A percentile compares a stretch with the other conserved stretches of the same genome.
Conservation (phyloP, 2,797 vertebrate species). For the Neostethus bicornis region DNA sequence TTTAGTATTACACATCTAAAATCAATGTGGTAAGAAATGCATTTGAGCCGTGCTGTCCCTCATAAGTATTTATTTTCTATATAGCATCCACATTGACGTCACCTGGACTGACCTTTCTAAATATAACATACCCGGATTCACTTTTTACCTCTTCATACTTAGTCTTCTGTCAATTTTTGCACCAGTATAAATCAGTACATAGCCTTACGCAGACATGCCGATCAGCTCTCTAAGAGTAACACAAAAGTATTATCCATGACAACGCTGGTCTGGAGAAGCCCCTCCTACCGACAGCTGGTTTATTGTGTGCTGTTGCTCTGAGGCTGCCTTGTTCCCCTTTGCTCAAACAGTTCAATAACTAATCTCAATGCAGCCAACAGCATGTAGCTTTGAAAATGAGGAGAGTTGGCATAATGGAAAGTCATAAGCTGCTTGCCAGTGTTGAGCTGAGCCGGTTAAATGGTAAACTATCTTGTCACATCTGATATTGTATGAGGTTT, state of each 20-base stretch:
- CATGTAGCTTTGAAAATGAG: conserved; percentile 61
- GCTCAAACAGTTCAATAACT: conserved; percentile 79
- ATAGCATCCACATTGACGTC: conserved; percentile 19
- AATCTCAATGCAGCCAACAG: conserved; percentile 76
- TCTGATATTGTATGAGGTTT: conserved; percentile 12
- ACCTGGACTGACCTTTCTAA: conserved; percentile 25
- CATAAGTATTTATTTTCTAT: conserved; percentile 20
- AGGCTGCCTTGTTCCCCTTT: conserved; percentile 71
- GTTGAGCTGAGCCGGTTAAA: conserved; percentile 26
- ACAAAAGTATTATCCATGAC: conserved; percentile 66
- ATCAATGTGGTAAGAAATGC: conserved; percentile 6
- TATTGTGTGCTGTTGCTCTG: conserved; percentile 71
- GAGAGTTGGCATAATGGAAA: conserved; percentile 55
- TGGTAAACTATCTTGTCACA: conserved; percentile 26
- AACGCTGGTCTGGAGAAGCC: conserved; percentile 55
- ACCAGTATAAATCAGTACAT: conserved; percentile 63
- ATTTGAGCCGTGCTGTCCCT: conserved; percentile 1
- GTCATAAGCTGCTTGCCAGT: conserved; percentile 44
- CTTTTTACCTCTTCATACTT: conserved; percentile 30
- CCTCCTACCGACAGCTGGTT: conserved; percentile 78
- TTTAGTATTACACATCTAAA: conserved; percentile 6
- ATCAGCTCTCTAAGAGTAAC: conserved; percentile 53
- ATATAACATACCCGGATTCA: conserved; percentile 11
- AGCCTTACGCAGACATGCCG: conserved; percentile 35
- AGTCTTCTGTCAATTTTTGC: conserved; percentile 51